A percentile compares a stretch with the other conserved stretches of the same genome.
Evolutionary conservation across 2,888 invertebrate genomes (phyloP).

Genomic region (Rotaria macrura): DNA sequence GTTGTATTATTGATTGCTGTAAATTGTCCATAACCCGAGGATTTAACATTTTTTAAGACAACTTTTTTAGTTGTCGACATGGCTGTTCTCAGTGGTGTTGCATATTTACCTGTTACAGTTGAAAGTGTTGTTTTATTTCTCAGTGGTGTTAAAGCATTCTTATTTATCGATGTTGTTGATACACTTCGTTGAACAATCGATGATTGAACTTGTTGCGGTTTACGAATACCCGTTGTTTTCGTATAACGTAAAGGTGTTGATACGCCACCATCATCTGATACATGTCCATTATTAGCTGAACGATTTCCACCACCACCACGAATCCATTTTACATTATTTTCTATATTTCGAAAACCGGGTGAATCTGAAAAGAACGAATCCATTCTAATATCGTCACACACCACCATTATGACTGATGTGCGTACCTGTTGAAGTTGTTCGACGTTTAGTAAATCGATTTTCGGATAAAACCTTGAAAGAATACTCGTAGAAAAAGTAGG

Average conservation of each 20-base stretch:
- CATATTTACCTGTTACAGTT: neutral
- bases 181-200: neutral
- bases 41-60: neutral
- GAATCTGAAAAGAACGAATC: neutral
- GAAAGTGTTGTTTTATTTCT: neutral
- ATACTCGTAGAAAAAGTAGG: neutral
- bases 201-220: neutral
- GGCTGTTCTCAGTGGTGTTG: neutral
- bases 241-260: neutral
- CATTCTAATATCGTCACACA: no score
- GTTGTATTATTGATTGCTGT: neutral
- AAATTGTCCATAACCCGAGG: constrained; percentile 13
- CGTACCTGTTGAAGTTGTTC: neutral
- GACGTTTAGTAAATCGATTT: neutral
- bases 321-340: neutral
- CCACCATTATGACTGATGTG: neutral
- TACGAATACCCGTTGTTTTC: neutral
- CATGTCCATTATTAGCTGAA: neutral
- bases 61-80: neutral
- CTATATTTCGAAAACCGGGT: neutral
- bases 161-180: neutral
- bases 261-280: neutral
- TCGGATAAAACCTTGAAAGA: neutral
- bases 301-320: neutral
- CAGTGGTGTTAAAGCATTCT: neutral